phyloP scores from a whole-genome alignment of 2,888 invertebrate genomes.

The Orthosia gothica region DNA sequence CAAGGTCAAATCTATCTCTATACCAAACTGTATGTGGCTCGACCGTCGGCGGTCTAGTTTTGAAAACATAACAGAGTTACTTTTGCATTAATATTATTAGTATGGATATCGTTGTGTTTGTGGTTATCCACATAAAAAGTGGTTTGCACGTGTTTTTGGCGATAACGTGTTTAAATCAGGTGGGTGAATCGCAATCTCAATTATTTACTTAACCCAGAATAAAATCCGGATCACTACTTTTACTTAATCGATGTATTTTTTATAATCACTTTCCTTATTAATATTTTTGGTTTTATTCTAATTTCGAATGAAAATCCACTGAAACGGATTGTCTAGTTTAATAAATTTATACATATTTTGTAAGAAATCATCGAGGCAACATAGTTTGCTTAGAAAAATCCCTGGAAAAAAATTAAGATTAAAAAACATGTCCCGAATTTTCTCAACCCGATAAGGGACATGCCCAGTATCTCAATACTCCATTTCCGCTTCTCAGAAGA shows the following conservation, averaged over 20 bases:
- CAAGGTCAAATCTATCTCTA: not conserved
- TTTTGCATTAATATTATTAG: not conserved
- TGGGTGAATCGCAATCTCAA: not conserved
- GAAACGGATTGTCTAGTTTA: too few species aligned
- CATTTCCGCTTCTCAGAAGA: conserved; percentile 12
- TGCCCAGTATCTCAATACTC: too few species aligned
- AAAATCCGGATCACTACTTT: not conserved
- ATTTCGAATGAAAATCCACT: too few species aligned
- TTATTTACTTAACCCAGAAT: conserved; percentile 1
- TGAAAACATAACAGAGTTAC: not conserved
- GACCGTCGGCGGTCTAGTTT: not conserved
- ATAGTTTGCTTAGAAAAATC: not conserved
- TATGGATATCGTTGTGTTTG: not conserved
- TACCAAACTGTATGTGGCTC: not conserved
- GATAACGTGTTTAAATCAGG: conserved; percentile 7
- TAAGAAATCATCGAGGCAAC: too few species aligned
- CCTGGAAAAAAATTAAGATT: not conserved
- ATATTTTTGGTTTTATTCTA: too few species aligned
- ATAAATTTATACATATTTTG: too few species aligned
- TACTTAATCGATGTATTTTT: not conserved
- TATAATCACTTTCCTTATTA: too few species aligned
- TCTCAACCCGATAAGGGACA: not conserved
- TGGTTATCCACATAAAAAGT: not conserved
- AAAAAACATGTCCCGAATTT: conserved; percentile 1
- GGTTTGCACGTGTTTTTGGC: conserved; percentile 2